A percentile compares a stretch with the other conserved stretches of the same genome.
Evolutionary conservation across 2,113 vertebrate species (phyloP).

Genomic region (Pedetes capensis): DNA sequence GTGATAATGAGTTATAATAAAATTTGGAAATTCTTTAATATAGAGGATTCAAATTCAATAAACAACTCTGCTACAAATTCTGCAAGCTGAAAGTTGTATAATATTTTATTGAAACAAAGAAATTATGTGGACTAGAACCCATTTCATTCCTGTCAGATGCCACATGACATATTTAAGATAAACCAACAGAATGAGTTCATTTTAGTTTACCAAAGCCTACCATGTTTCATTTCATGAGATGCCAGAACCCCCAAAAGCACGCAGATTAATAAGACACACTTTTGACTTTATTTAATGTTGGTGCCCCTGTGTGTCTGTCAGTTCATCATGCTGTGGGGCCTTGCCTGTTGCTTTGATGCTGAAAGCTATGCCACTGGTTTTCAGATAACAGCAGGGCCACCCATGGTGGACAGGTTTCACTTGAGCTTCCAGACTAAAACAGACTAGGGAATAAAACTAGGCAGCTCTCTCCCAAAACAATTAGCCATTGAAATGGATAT

Average conservation of each 20-base stretch:
- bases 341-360: too few relatives aligned
- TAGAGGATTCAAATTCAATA: not conserved
- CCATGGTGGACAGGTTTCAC: too few relatives aligned
- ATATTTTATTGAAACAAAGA: conserved; percentile 33
- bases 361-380: too few relatives aligned
- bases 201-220: not conserved
- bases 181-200: not conserved
- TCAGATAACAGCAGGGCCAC: too few relatives aligned
- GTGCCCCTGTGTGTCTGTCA: too few relatives aligned
- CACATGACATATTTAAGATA: not conserved
- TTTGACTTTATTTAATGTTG: too few relatives aligned
- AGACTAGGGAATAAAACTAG: too few relatives aligned
- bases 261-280: not conserved
- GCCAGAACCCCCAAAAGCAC: not conserved
- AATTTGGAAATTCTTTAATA: not conserved
- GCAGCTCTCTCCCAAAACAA: too few relatives aligned
- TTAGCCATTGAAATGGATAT: too few relatives aligned
- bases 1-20: not conserved
- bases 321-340: too few relatives aligned
- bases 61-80: not conserved
- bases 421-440: too few relatives aligned
- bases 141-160: not conserved
- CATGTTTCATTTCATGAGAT: not conserved
- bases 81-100: not conserved
- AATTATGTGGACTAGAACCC: not conserved